These are phyloP conservation scores for Hypercompe scribonia DNA, from an alignment of 2,888 invertebrate genomes.

Conservation along the genomic window DNA sequence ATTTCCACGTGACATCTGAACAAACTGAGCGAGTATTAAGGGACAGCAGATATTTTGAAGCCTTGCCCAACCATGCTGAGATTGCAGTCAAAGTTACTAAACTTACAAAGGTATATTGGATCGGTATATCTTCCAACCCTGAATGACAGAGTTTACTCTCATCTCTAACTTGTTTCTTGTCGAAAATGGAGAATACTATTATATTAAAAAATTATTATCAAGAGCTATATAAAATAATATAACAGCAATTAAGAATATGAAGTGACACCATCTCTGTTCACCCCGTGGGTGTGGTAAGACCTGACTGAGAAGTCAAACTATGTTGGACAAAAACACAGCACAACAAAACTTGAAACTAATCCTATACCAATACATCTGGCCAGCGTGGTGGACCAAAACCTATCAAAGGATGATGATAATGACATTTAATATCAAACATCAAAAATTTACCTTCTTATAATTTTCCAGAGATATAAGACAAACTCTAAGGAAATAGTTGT, in stretches of 20 bases:
- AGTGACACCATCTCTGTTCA: too few species aligned
- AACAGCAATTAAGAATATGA: too few species aligned
- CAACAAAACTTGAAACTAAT: too few species aligned
- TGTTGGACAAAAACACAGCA: too few species aligned
- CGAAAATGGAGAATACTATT: too few species aligned
- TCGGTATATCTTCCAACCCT: neutral
- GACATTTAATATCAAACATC: neutral
- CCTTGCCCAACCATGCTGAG: conserved; percentile 17
- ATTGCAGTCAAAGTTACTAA: conserved; percentile 35
- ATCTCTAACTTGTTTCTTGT: neutral
- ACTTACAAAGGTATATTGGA: conserved; percentile 33
- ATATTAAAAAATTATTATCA: too few species aligned
- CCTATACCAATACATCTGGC: too few species aligned
- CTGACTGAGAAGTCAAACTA: too few species aligned
- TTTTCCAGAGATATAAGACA: neutral
- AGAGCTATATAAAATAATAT: too few species aligned
- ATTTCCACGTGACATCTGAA: conserved; percentile 17
- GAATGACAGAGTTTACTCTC: neutral
- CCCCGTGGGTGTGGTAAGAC: too few species aligned
- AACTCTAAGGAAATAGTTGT: neutral
- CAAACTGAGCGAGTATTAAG: neutral
- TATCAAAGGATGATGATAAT: too few species aligned
- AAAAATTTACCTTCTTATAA: neutral
- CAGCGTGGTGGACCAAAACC: too few species aligned
- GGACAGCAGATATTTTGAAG: conserved; percentile 30